phyloP scores from a whole-genome alignment of 1,140 invertebrate genomes.

The Calephelis virginiensis region DNA sequence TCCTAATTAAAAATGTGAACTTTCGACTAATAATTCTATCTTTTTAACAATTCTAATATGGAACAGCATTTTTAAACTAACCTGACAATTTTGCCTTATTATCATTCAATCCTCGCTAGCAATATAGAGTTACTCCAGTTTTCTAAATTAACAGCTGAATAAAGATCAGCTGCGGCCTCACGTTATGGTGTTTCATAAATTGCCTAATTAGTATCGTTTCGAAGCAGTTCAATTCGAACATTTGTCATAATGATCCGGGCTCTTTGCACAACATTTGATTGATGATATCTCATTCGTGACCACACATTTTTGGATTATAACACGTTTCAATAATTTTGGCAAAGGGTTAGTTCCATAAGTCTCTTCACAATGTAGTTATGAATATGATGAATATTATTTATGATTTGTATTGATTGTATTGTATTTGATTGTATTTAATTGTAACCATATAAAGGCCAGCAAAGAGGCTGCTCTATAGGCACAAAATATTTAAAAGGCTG shows the following conservation, averaged over 20 bases:
- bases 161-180: conserved; percentile 18
- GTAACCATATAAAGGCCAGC: too few species aligned
- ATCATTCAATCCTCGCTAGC: neutral
- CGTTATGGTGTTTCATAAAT: conserved; percentile 5
- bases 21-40: too few species aligned
- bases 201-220: conserved; percentile 66
- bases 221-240: conserved; percentile 50
- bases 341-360: neutral
- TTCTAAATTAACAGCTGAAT: conserved; percentile 12
- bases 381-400: too few species aligned
- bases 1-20: too few species aligned
- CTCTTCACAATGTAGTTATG: too few species aligned
- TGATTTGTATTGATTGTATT: too few species aligned
- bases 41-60: neutral
- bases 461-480: too few species aligned
- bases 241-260: conserved; percentile 59
- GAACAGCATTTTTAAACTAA: too few species aligned
- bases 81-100: neutral
- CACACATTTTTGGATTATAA: conserved; percentile 28
- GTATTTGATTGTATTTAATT: too few species aligned
- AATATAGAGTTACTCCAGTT: neutral
- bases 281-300: conserved; percentile 39
- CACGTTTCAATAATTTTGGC: neutral
- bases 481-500: too few species aligned
- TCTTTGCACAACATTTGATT: conserved; percentile 67